Base-by-base conservation (phyloP, 1,140 invertebrate genomes). In the Habropoda laboriosa region DNA sequence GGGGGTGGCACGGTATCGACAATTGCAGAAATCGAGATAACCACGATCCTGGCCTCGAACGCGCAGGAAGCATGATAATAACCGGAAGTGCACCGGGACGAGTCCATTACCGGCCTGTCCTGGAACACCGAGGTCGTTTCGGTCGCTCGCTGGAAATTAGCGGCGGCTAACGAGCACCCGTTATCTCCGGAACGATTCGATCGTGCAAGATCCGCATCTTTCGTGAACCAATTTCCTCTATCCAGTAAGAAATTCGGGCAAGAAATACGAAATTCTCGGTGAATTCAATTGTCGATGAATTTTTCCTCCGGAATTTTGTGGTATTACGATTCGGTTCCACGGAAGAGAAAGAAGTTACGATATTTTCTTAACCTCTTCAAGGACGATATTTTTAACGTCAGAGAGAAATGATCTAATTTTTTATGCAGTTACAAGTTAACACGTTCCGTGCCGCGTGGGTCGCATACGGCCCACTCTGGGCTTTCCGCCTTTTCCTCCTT, bases 21-120 rank as follows among this genome's bases (percentile, higher is more conserved):
- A 79, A 74, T 84, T 67, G 68, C 45, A 61, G 82, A 80, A 64
- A 82, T 80, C 68, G 80, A 82, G 75, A 84, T 83, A 83, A 84
- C 75, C 76, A 55, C 47, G 78, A 75, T 64, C 35, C 53, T 53
- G 35, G 49, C 35, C 18, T 83, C 30, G 70, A 55, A 64, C 55
- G 16, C 45, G 64, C 63, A 51, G 68, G 76, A 83, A 78, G 51
- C 60, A 35, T 76, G 81, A 83, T 84, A 84, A 84, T 84, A 84
- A 84, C 82, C 82, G 82, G 81, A 84, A 84, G 64, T 32, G 70
- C 76, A 64, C 55, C 76, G 68, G 72, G 57, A 80, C 77, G 81
- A 80, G 81, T 84, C 81, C 82, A 84, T 83, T 84, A 83, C 77
- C 64, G 76, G 55, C 27, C 57, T 49, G 47, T 73, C 68, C 51